Evolutionary conservation across 1,140 invertebrate genomes (phyloP).

Genomic region (Phenacoccus solenopsis): DNA sequence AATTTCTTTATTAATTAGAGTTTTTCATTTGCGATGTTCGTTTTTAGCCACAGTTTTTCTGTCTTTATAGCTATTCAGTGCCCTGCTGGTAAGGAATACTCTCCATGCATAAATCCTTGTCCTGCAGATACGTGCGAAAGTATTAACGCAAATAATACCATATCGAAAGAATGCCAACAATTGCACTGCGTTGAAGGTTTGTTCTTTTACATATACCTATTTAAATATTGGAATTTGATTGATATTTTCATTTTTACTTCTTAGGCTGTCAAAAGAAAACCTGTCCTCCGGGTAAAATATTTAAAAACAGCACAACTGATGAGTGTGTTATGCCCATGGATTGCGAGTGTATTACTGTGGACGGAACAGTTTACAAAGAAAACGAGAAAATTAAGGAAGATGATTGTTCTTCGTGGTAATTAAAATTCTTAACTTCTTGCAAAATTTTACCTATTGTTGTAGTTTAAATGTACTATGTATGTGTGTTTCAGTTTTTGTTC

Average conservation of each 20-base stretch:
- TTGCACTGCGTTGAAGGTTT: slow-evolving; percentile 20
- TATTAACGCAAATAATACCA: not conserved
- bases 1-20: no score
- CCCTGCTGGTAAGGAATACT: slow-evolving; percentile 16
- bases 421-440: slow-evolving; percentile 12
- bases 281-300: slow-evolving; percentile 55
- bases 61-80: slow-evolving; percentile 19
- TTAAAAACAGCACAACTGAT: slow-evolving; percentile 48
- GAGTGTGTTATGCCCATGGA: slow-evolving; percentile 58
- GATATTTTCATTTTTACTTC: no score
- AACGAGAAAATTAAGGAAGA: slow-evolving; percentile 62
- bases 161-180: not conserved
- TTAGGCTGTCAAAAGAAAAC: slow-evolving; percentile 52
- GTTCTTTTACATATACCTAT: not conserved
- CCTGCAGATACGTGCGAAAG: slow-evolving; percentile 16
- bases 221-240: no score
- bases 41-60: not conserved
- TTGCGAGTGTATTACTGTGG: slow-evolving; percentile 45
- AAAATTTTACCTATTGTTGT: not conserved
- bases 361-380: slow-evolving; percentile 53
- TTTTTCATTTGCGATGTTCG: not conserved
- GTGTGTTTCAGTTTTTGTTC: slow-evolving; percentile 43
- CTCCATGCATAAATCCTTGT: slow-evolving; percentile 18
- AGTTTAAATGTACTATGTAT: not conserved
- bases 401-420: slow-evolving; percentile 58